Evolutionary conservation across 2,888 invertebrate genomes (phyloP).

Genomic region (Apoderus coryli): DNA sequence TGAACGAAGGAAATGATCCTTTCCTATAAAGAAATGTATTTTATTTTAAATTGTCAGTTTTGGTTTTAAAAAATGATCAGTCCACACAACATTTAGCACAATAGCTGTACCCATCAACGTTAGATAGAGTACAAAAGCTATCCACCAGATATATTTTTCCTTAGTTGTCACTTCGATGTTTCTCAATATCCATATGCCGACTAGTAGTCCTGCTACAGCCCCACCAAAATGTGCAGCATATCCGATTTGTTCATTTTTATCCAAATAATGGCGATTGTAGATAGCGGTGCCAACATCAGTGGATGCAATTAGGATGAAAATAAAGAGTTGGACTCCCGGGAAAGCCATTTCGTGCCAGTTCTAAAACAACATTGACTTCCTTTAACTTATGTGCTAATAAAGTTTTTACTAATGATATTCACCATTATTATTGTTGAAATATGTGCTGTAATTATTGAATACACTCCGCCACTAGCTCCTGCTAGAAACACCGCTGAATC

Average conservation of each 20-base stretch:
- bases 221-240: conserved; percentile 84
- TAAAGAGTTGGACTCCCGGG: conserved; percentile 65
- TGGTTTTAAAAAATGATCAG: conserved; percentile 15
- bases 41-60: too few species aligned
- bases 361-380: conserved; percentile 40
- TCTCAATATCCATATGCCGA: conserved; percentile 47
- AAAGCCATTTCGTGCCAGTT: conserved; percentile 97
- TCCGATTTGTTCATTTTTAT: conserved; percentile 60
- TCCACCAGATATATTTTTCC: conserved; percentile 48
- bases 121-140: conserved; percentile 54
- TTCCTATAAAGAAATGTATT: too few species aligned
- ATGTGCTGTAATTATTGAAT: conserved; percentile 86
- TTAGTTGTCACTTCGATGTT: conserved; percentile 44
- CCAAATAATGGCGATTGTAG: conserved; percentile 65
- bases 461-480: conserved; percentile 92
- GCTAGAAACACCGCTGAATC: conserved; percentile 71
- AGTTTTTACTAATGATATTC: conserved; percentile 20
- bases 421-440: conserved; percentile 84
- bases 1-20: too few species aligned
- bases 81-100: conserved; percentile 20
- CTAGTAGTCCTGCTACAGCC: conserved; percentile 67
- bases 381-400: too few species aligned
- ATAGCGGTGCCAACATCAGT: conserved; percentile 82
- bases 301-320: conserved; percentile 63
- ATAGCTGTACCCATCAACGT: conserved; percentile 47